Conservation (phyloP, 2,113 vertebrate species). For the Pseudolaguvia tuberculata region DNA sequence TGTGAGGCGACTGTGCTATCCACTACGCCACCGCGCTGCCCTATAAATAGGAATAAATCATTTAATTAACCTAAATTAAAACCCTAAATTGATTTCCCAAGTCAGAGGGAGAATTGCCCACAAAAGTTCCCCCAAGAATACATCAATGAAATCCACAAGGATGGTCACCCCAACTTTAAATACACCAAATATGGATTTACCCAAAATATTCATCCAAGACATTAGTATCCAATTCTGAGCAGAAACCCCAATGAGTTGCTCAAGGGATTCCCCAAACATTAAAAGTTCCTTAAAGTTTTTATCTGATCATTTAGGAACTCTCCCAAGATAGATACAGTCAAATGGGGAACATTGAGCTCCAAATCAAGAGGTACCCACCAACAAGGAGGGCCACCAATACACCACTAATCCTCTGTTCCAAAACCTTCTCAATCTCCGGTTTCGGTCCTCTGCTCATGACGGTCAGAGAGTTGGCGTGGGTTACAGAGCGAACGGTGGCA, state of each 20-base stretch:
- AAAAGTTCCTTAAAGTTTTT: no score
- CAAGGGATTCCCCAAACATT: neutral
- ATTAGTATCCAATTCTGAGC: no score
- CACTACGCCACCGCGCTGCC: no score
- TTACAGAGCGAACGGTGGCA: conserved; percentile 87
- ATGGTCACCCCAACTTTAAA: no score
- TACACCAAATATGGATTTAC: no score
- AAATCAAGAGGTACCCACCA: conserved; percentile 68
- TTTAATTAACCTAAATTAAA: neutral
- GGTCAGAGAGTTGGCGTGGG: conserved; percentile 90
- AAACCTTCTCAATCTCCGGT: conserved; percentile 79
- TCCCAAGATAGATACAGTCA: no score
- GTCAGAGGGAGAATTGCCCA: no score
- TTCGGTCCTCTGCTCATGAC: conserved; percentile 79
- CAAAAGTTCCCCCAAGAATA: no score
- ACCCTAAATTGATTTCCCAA: neutral
- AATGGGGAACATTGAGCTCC: neutral
- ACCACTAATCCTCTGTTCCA: conserved; percentile 89
- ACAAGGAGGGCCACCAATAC: conserved; percentile 84
- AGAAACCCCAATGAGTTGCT: neutral
- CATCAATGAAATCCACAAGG: no score
- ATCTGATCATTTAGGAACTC: neutral
- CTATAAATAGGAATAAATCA: neutral
- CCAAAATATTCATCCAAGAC: no score
- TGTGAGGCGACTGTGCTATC: no score